Conservation (phyloP, 2,113 vertebrate genomes). For the Vidua macroura region DNA sequence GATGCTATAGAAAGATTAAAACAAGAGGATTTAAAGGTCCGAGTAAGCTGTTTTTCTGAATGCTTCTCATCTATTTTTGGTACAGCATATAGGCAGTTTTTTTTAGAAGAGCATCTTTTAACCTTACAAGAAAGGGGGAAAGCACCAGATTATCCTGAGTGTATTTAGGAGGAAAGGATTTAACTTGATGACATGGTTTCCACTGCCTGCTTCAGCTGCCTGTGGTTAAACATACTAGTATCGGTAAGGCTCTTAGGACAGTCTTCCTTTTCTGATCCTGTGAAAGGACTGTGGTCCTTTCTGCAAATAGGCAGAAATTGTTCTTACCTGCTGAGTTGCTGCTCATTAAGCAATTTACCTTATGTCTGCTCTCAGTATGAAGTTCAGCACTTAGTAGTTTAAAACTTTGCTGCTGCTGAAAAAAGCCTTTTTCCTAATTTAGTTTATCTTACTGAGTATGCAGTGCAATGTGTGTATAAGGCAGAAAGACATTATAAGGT, state of each 20-base stretch:
- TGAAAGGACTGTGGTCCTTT: not conserved
- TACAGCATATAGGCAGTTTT: not conserved
- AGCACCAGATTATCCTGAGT: not conserved
- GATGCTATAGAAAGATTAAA: constrained; percentile 1
- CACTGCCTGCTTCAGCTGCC: not conserved
- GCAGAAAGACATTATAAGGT: not conserved
- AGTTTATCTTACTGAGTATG: not conserved
- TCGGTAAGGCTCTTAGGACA: not conserved
- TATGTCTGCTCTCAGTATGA: not conserved
- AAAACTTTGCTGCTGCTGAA: not conserved
- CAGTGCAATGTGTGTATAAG: not conserved
- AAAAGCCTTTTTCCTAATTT: not conserved
- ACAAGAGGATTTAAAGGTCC: constrained; percentile 8
- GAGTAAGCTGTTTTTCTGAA: not conserved
- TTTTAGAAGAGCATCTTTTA: constrained; percentile 4
- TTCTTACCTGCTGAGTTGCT: not conserved
- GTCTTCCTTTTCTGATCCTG: not conserved
- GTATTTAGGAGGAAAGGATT: constrained; percentile 4
- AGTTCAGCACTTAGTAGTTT: not conserved
- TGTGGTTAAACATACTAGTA: not conserved
- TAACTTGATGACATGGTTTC: not conserved
- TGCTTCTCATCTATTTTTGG: not conserved
- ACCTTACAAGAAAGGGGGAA: not conserved
- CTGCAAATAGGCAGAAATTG: not conserved
- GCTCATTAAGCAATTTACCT: not conserved